These are phyloP conservation scores for Notiomystis cincta DNA, from an alignment of 2,113 vertebrate species.

Conservation along the genomic window DNA sequence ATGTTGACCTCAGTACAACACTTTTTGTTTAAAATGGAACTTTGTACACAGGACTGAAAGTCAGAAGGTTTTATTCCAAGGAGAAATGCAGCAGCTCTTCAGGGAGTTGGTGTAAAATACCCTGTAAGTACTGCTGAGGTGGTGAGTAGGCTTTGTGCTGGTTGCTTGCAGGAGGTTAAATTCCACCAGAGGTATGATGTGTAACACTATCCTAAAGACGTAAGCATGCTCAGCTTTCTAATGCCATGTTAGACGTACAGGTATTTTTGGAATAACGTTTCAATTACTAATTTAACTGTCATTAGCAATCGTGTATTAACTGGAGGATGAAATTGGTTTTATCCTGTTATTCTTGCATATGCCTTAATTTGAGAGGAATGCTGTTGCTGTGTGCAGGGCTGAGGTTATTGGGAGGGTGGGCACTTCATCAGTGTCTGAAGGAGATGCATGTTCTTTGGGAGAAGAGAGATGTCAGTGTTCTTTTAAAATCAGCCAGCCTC, in stretches of 20 bases:
- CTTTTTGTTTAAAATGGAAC: background rate
- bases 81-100: background rate
- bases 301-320: background rate
- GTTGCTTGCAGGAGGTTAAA: background rate
- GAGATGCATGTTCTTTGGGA: background rate
- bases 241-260: background rate
- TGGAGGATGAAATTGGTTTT: background rate
- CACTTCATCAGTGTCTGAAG: background rate
- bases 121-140: background rate
- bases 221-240: background rate
- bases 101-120: background rate
- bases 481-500: background rate
- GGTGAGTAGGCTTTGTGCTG: background rate
- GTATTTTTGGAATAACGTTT: background rate
- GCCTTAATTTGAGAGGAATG: background rate
- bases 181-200: background rate
- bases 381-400: background rate
- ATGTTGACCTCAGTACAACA: background rate
- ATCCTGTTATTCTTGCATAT: background rate
- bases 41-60: background rate
- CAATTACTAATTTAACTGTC: background rate
- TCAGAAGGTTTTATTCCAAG: background rate
- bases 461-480: background rate
- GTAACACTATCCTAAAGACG: background rate
- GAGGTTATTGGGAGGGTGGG: fast-evolving